These are phyloP conservation scores for Mizuhopecten yessoensis DNA, from an alignment of 1,140 invertebrate species.

Conservation along the genomic window DNA sequence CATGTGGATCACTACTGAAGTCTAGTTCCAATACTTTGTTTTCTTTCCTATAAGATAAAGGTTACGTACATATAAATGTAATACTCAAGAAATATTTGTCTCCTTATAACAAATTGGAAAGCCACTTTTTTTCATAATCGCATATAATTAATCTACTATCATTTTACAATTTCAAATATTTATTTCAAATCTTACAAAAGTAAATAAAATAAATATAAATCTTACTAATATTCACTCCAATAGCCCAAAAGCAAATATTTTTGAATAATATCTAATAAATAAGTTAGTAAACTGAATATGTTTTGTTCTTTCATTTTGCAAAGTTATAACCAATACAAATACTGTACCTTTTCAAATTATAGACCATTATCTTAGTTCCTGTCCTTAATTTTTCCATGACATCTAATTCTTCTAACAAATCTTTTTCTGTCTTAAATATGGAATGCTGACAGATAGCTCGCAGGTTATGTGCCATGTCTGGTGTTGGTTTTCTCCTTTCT, in stretches of 20 bases:
- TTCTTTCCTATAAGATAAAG: slow-evolving; percentile 58
- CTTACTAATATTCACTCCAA: too few species aligned
- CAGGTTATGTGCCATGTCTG: slow-evolving; percentile 72
- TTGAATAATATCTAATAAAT: too few species aligned
- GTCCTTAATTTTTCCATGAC: slow-evolving; percentile 69
- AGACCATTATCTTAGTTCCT: slow-evolving; percentile 80
- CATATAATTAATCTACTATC: too few species aligned
- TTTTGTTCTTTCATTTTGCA: not conserved
- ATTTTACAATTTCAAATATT: too few species aligned
- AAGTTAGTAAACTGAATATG: too few species aligned
- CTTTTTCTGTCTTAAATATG: slow-evolving; percentile 74
- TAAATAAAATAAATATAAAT: too few species aligned
- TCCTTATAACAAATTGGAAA: too few species aligned
- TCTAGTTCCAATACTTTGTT: slow-evolving; percentile 78
- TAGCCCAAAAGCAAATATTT: too few species aligned
- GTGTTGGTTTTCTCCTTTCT: slow-evolving; percentile 63
- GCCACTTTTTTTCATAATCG: too few species aligned
- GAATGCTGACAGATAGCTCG: slow-evolving; percentile 75
- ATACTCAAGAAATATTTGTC: too few species aligned
- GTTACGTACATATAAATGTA: too few species aligned
- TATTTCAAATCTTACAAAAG: too few species aligned
- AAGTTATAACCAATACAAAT: not conserved
- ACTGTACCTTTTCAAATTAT: slow-evolving; percentile 78
- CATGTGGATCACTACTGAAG: slow-evolving; percentile 75
- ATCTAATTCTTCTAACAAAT: slow-evolving; percentile 73